These are phyloP conservation scores for Edolisoma coerulescens DNA, from an alignment of 2,113 vertebrate genomes.

Conservation along the genomic window DNA sequence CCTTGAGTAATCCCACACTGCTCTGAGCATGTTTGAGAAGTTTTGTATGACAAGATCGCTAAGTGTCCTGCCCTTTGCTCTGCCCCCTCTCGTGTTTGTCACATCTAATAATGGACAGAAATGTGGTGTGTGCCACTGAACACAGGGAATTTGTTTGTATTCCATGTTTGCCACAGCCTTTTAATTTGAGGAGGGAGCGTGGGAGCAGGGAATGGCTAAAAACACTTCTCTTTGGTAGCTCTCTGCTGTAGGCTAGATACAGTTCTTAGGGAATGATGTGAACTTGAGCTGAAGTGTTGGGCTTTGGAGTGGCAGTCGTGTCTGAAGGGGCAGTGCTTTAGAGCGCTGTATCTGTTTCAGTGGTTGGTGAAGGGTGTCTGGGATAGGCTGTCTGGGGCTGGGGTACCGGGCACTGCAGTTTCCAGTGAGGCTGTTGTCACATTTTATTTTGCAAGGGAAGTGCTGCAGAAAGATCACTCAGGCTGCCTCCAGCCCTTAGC, in stretches of 20 bases:
- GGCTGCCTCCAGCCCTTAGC: background rate
- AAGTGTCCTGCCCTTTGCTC: constrained; percentile 59
- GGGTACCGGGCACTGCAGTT: background rate
- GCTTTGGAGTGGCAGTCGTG: background rate
- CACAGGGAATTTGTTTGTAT: constrained; percentile 57
- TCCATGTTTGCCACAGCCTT: constrained; percentile 12
- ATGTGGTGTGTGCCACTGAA: constrained; percentile 56
- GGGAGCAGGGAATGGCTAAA: constrained; percentile 35
- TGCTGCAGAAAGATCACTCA: background rate
- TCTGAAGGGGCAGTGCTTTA: background rate
- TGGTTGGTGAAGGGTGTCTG: background rate
- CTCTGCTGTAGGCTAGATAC: background rate
- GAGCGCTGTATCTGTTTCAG: background rate
- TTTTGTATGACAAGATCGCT: constrained; percentile 48
- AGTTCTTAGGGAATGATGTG: background rate
- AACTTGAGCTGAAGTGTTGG: background rate
- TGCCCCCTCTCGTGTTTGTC: constrained; percentile 62
- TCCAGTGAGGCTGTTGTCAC: background rate
- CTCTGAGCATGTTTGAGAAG: constrained; percentile 52
- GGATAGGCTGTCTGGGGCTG: background rate
- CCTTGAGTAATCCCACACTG: constrained; percentile 40
- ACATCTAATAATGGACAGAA: constrained; percentile 62
- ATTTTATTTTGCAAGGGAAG: background rate
- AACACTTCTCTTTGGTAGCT: background rate
- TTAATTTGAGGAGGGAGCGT: constrained; percentile 59